Evolutionary conservation across 2,113 vertebrate genomes (phyloP), one percentile per base, ranked within the genome.

Genomic region (Melanostigma gelatinosum): DNA sequence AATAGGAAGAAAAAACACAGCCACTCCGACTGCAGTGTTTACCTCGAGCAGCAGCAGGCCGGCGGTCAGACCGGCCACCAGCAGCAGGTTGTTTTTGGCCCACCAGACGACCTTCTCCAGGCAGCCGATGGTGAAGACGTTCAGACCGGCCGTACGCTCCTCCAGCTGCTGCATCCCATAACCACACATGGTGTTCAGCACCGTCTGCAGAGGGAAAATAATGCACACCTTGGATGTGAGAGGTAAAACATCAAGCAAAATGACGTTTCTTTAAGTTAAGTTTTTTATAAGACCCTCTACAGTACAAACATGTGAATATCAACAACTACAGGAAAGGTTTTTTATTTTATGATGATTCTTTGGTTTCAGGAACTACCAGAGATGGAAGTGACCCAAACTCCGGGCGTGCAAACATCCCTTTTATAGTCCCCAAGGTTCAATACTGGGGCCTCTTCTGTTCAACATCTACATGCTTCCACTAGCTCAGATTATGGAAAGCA

Each of bases 141-240:
- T 8, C 8, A 34, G 18, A 11, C 0, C 0, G 2, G 87, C 91
- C 1, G 1, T 20, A 4, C 0, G 0, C 18, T 58, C 11, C 8
- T 80, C 57, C 50, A 42, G 6, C 69, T 16, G 50, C 88, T 93
- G 93, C 78, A 82, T 71, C 32, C 88, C 90, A 3, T 92, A 92
- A 22, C 93, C 93, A 36, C 93, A 94, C 93, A 94, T 94, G 82
- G 93, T 93, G 91, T 94, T 92, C 55, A 90, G 68, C 67, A 94
- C 87, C 1, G 88, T 87, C 93, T 94, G 71, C 16, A 65, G 10
- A 22, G 38, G 55, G 64, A 32, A 36, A 55, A 18, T 0, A 22
- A 46, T 18, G 72, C 32, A 76, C 18, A 72, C 10, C 8, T 13
- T 10, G 4, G n/a, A 18, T 9, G 32, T 24, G 24, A 60, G 54